Evolutionary conservation across 2,797 vertebrate species (phyloP).

Genomic region (Pithecia hirsuta): DNA sequence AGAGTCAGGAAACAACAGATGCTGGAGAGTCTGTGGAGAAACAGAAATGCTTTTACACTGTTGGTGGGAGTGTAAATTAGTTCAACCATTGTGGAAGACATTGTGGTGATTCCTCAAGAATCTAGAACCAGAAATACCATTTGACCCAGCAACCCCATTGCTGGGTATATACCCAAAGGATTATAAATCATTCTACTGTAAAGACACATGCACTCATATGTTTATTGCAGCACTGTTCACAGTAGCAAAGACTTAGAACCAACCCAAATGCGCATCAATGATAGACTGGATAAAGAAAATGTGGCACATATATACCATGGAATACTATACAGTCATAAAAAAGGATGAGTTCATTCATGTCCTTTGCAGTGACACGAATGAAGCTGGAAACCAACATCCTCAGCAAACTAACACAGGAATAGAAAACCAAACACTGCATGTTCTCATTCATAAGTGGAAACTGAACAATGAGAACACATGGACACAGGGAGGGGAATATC

Average conservation of each 20-base stretch:
- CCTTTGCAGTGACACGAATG: background rate
- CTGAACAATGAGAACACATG: too few species aligned
- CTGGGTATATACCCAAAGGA: background rate
- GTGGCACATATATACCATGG: background rate
- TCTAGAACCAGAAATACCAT: background rate
- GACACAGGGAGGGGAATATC: background rate
- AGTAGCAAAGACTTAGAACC: background rate
- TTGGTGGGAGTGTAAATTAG: background rate
- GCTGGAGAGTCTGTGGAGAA: background rate
- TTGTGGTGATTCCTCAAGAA: background rate
- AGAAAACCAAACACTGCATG: background rate
- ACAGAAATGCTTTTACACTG: background rate
- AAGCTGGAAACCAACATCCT: background rate
- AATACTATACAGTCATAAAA: background rate
- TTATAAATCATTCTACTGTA: background rate
- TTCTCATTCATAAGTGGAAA: too few species aligned
- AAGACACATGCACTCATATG: background rate
- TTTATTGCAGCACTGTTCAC: background rate
- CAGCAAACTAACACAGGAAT: background rate
- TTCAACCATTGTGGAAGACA: background rate
- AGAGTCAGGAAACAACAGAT: background rate
- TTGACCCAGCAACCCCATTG: background rate
- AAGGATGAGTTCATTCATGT: background rate
- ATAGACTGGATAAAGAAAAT: background rate
- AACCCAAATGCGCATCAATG: background rate